Evolutionary conservation across 2,113 vertebrate genomes (phyloP), one percentile per base, ranked within the genome.

Genomic region (Oncorhynchus masou): DNA sequence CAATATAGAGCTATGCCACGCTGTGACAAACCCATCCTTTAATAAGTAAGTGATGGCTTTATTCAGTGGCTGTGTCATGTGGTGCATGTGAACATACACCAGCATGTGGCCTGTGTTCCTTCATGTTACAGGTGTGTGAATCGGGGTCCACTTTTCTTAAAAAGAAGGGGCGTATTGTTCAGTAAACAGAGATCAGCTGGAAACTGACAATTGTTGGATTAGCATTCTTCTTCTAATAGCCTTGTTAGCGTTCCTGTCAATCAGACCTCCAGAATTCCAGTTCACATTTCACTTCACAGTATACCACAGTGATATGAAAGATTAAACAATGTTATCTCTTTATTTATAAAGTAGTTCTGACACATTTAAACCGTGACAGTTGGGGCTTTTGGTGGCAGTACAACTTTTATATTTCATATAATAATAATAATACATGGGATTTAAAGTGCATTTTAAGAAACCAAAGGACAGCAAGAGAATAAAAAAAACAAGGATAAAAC

Each of bases 81-180:
- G 70, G 90, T 83, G 90, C 88, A 83, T 88, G 88, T 91, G 90
- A 93, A 90, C 80, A 85, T 67, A 75, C 78, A 85, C 60, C 91
- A 90, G 88, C 87, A 84, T 92, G 90, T 85, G 88, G 87, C 84
- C 82, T 74, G 75, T 89, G 82, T 92, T 89, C 75, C 71, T 84
- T 88, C 78, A 78, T 92, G 90, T 93, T 90, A 82, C 80, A 91
- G 90, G 86, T 92, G 88, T 91, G 87, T 79, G 78, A 83, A 83
- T 74, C 80, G n/a, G 77, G 81, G 81, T 83, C 81, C 80, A 79
- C 79, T 88, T 81, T 74, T 88, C 81, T 88, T 85, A 84, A 83
- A 87, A 85, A 86, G 78, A 71, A 81, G 83, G 80, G 82, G 79
- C 71, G 77, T 54, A 71, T 81, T 84, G 70, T 74, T 75, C 69